Evolutionary conservation across 1,140 invertebrate species (phyloP), one percentile per base, ranked within the genome.

Genomic region (Pseudoatta argentina): DNA sequence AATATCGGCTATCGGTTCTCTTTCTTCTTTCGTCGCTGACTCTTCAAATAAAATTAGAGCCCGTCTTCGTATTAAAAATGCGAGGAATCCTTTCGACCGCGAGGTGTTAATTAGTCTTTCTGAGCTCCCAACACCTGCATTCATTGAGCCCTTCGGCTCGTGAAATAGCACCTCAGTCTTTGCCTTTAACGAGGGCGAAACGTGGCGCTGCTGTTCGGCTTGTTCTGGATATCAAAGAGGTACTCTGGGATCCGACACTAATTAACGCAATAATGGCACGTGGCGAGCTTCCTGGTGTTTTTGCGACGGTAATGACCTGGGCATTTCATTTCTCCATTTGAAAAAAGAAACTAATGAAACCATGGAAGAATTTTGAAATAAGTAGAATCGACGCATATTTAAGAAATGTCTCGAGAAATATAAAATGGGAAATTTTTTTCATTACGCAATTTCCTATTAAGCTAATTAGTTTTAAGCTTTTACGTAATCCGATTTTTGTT

Each of bases 261-360:
- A 83, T 83, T 83, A 83, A 83, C 69, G 79, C 55, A 82, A 82
- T 72, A 81, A 82, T 71, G 69, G 24, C 39, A 59, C 51, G 77
- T n/a, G 59, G 53, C 53, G 14, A 83, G 44, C 10, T 75, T 21
- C 16, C 55, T 10, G 24, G 12, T 51, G 34, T 72, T 73, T 83
- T 61, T 27, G 21, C 53, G 21, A 27, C 21, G 14, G 3, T 72
- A 61, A 59, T 75, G 39, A 12, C 18, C 3, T 14, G n/a, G 24
- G 39, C 72, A 82, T 73, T 73, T 18, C 44, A 30, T 14, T 7
- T n/a, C 59, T 18, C 16, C 16, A 48, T 55, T 57, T 21, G 0
- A 39, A 8, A 10, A 10, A 1, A 7, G 8, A 1, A 12, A 18
- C 27, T 83, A 30, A 24, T 75, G 14, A 61, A 51, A 44, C n/a